Conservation (phyloP, 2,797 vertebrate species). For the Lacerta viridis region DNA sequence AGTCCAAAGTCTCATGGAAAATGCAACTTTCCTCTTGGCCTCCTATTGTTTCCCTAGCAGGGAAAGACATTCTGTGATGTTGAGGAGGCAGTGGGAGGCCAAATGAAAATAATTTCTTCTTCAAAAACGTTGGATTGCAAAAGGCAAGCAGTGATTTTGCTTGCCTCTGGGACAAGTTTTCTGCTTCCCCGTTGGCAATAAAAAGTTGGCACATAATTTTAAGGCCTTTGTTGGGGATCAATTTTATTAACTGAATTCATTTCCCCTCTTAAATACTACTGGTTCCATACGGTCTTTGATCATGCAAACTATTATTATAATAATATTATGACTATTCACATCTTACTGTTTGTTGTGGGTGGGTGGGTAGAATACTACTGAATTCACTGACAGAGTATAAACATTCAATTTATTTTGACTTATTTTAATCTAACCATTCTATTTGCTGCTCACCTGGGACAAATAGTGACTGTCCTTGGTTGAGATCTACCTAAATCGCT, state of each 20-base stretch:
- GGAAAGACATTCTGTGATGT: constrained; percentile 70
- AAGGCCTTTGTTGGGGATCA: not conserved
- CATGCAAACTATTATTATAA: not conserved
- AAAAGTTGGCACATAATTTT: constrained; percentile 16
- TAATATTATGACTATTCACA: not conserved
- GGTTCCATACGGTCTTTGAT: not conserved
- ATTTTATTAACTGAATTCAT: constrained; percentile 2
- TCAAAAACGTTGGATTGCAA: constrained; percentile 66
- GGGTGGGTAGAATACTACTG: not conserved
- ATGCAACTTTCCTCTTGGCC: constrained; percentile 73
- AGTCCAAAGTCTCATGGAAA: constrained; percentile 73
- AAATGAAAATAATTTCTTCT: constrained; percentile 70
- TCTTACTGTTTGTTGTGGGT: not conserved
- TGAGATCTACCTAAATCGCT: not conserved
- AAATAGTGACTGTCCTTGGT: not conserved
- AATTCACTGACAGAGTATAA: not conserved
- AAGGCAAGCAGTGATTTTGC: constrained; percentile 42
- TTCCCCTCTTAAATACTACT: not conserved
- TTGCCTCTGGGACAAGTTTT: constrained; percentile 48
- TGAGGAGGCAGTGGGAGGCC: constrained; percentile 65
- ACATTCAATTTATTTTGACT: not conserved
- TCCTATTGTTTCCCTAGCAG: constrained; percentile 70
- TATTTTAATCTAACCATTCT: not conserved
- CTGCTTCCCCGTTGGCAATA: not conserved
- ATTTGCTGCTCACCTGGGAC: not conserved